A percentile compares a stretch with the other conserved stretches of the same genome.
phyloP scores from a whole-genome alignment of 1,140 invertebrate genomes.

The Samia ricini region DNA sequence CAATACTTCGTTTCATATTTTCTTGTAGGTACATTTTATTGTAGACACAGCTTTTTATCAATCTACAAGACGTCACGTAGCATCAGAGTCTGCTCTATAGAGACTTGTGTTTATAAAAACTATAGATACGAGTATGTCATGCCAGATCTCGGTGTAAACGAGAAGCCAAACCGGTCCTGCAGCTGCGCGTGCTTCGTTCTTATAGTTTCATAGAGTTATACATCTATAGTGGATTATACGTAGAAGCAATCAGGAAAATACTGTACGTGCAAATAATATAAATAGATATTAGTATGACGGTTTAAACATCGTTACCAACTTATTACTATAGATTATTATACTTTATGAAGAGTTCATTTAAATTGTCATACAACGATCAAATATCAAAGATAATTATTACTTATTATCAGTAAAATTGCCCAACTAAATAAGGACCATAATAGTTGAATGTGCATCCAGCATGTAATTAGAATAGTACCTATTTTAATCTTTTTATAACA shows the following conservation, averaged over 20 bases:
- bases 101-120: background rate
- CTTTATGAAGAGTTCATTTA: too few relatives aligned
- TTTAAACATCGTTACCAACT: background rate
- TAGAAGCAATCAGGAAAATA: background rate
- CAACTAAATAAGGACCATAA: too few relatives aligned
- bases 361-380: too few relatives aligned
- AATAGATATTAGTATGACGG: background rate
- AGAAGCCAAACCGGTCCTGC: slow-evolving; percentile 53
- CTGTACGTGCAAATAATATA: background rate
- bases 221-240: slow-evolving; percentile 12
- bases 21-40: background rate
- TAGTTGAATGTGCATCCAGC: too few relatives aligned
- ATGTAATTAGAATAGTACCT: too few relatives aligned
- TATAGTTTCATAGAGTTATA: slow-evolving; percentile 20
- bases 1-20: background rate
- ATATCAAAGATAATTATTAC: too few relatives aligned
- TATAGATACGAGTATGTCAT: slow-evolving; percentile 25
- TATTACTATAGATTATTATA: too few relatives aligned
- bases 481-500: too few relatives aligned
- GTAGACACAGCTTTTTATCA: background rate
- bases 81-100: background rate
- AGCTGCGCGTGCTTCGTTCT: slow-evolving; percentile 54
- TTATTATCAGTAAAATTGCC: too few relatives aligned
- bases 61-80: slow-evolving; percentile 9
- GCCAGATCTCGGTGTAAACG: slow-evolving; percentile 34